These are phyloP conservation scores for Pseudomyrmex gracilis DNA, from an alignment of 1,140 invertebrate genomes.

Conservation along the genomic window DNA sequence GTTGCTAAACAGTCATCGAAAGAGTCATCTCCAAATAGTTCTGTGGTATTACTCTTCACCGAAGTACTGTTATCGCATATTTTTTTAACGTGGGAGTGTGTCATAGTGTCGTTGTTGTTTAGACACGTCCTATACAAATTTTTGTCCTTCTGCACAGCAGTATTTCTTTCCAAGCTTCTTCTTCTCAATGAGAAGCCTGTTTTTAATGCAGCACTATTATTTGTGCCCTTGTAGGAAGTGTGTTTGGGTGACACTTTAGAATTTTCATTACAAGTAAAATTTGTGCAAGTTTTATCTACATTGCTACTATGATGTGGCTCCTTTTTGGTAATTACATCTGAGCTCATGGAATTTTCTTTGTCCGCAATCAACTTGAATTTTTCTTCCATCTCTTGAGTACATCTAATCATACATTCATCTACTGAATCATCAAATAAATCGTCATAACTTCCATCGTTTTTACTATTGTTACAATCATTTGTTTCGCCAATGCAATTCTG, in stretches of 20 bases:
- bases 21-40: slow-evolving; percentile 74
- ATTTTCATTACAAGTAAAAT: slow-evolving; percentile 4
- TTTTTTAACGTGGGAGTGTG: background rate
- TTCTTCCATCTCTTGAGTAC: slow-evolving; percentile 80
- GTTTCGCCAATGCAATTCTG: slow-evolving; percentile 2
- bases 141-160: slow-evolving; percentile 7
- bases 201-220: slow-evolving; percentile 16
- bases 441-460: slow-evolving; percentile 47
- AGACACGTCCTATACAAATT: background rate
- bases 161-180: slow-evolving; percentile 4
- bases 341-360: background rate
- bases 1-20: slow-evolving; percentile 77
- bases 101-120: slow-evolving; percentile 46
- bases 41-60: slow-evolving; percentile 2
- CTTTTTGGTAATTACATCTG: background rate
- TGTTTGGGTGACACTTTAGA: background rate
- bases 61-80: background rate
- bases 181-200: slow-evolving; percentile 40
- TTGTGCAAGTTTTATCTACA: background rate
- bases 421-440: slow-evolving; percentile 80
- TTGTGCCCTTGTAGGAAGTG: background rate
- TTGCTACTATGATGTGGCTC: background rate
- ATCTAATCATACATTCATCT: slow-evolving; percentile 78
- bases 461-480: slow-evolving; percentile 1
- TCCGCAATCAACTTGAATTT: slow-evolving; percentile 65